Conservation (phyloP, 2,888 invertebrate species). For the Idaea aversata region DNA sequence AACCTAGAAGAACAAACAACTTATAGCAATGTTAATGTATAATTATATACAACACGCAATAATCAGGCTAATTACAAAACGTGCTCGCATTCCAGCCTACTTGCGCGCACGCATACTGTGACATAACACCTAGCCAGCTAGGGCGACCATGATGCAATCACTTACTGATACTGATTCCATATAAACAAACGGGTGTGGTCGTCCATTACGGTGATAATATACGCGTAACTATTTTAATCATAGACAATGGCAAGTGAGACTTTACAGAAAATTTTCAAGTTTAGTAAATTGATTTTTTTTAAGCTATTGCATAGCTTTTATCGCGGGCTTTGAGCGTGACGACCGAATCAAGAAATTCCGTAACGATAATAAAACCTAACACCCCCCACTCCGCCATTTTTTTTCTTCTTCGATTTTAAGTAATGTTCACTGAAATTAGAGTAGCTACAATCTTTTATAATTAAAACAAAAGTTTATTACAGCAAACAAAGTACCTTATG, state of each 20-base stretch:
- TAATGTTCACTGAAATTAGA: no score
- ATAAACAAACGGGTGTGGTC: neutral
- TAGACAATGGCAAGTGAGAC: neutral
- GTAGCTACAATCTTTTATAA: no score
- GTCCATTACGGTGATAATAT: neutral
- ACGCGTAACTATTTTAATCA: neutral
- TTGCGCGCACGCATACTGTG: slow-evolving; percentile 35
- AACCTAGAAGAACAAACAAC: neutral
- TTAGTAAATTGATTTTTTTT: no score
- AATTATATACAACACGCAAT: slow-evolving; percentile 37
- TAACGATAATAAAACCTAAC: no score
- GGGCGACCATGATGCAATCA: slow-evolving; percentile 40
- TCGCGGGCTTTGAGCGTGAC: no score
- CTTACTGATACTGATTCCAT: slow-evolving; percentile 27
- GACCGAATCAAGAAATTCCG: no score
- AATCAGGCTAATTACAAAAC: slow-evolving; percentile 50
- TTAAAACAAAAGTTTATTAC: no score
- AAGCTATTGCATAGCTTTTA: no score
- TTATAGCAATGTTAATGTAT: slow-evolving; percentile 1
- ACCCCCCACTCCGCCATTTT: no score
- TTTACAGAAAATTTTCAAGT: neutral
- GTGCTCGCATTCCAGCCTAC: slow-evolving; percentile 48
- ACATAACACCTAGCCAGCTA: slow-evolving; percentile 40
- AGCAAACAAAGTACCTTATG: no score
- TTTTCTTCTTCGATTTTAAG: no score